A percentile compares a stretch with the other conserved stretches of the same genome.
These are phyloP conservation scores for Boleophthalmus pectinirostris DNA, from an alignment of 2,113 vertebrate species.

Conservation along the genomic window DNA sequence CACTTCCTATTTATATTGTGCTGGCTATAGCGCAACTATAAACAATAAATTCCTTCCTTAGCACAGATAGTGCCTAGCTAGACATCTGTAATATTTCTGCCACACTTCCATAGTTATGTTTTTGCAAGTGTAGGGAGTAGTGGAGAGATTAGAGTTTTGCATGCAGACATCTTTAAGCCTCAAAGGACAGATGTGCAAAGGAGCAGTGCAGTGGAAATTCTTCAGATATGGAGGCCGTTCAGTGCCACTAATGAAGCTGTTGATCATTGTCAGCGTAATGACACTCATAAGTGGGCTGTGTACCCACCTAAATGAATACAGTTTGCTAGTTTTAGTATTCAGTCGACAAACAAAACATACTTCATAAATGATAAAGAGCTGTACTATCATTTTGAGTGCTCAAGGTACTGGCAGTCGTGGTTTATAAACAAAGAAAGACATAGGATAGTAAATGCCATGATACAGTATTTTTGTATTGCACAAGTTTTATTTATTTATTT, in stretches of 20 bases:
- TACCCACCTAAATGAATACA: slow-evolving; percentile 27
- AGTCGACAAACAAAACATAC: slow-evolving; percentile 15
- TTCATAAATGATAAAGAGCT: neutral
- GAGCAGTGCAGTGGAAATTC: slow-evolving; percentile 44
- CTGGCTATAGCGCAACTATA: too few species aligned
- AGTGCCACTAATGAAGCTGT: slow-evolving; percentile 58
- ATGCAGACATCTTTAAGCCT: slow-evolving; percentile 41
- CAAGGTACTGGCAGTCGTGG: neutral
- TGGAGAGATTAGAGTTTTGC: slow-evolving; percentile 33
- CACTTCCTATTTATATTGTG: too few species aligned
- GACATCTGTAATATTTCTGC: neutral
- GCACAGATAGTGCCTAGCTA: too few species aligned
- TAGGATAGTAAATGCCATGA: too few species aligned
- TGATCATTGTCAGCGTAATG: slow-evolving; percentile 66
- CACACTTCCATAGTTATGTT: too few species aligned
- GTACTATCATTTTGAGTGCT: neutral
- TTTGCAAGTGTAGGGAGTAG: slow-evolving; percentile 3
- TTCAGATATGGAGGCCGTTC: slow-evolving; percentile 55
- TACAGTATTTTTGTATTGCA: too few species aligned
- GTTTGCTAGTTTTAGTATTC: slow-evolving; percentile 23
- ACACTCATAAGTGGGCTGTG: slow-evolving; percentile 43
- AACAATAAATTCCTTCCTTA: too few species aligned
- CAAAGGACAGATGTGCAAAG: slow-evolving; percentile 35
- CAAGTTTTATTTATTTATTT: too few species aligned
- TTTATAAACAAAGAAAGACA: too few species aligned